Evolutionary conservation across 2,113 vertebrate species (phyloP).

Genomic region (Lepisosteus osseus): DNA sequence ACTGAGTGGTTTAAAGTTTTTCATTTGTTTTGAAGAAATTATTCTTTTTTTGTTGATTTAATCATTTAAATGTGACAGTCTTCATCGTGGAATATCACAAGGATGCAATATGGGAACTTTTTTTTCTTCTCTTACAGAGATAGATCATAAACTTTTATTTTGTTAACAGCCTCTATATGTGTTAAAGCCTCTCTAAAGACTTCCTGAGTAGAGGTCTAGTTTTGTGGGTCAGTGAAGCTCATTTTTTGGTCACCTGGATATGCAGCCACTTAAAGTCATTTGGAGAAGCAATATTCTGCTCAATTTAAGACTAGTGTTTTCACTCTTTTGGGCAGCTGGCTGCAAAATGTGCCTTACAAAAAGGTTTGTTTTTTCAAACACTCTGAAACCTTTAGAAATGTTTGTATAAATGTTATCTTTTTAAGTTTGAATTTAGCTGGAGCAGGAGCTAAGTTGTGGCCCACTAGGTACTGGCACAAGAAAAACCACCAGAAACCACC

Average conservation of each 20-base stretch:
- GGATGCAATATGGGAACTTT: no score
- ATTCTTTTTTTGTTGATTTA: no score
- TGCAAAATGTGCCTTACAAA: conserved; percentile 20
- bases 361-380: conserved; percentile 15
- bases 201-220: conserved; percentile 18
- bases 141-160: conserved; percentile 8
- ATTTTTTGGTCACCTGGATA: conserved; percentile 17
- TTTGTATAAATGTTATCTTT: conserved; percentile 33
- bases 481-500: background rate
- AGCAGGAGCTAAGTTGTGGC: conserved; percentile 7
- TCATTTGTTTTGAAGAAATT: no score
- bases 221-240: conserved; percentile 19
- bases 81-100: no score
- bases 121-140: background rate
- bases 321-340: conserved; percentile 23
- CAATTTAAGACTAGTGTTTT: conserved; percentile 30
- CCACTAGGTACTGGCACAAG: background rate
- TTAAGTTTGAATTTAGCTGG: conserved; percentile 8
- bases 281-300: conserved; percentile 30
- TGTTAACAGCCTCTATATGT: conserved; percentile 8
- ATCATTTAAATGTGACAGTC: no score
- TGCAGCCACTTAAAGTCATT: conserved; percentile 28
- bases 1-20: no score
- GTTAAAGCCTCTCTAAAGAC: conserved; percentile 13
- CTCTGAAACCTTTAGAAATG: conserved; percentile 15